Evolutionary conservation across 2,113 vertebrate species (phyloP), one percentile per base, ranked within the genome.

Genomic region (Tupaia chinensis): DNA sequence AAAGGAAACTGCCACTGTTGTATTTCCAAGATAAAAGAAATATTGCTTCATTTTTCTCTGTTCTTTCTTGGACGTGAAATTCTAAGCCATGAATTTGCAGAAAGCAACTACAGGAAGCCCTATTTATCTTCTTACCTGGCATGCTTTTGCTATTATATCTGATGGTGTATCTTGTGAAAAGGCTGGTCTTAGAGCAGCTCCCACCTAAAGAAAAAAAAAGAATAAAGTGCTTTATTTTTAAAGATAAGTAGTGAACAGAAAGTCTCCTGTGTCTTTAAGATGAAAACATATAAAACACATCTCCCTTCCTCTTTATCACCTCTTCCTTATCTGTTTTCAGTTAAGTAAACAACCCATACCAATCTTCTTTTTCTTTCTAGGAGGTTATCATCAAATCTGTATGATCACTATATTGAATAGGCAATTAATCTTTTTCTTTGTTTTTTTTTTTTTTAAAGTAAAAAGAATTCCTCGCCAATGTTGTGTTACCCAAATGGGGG

Each of bases 161-260:
- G 99, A 99, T 0, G 99, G 99, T 0, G 99, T 99, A 96, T 99
- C 99, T 61, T 99, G 99, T 66, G 99, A 99, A 98, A 99, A 99
- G 8, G 99, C 99, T 53, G 99, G 99, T 97, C 99, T 99, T 60
- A 99, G 98, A 88, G 99, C 99, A 98, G 99, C 99, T 95, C 99
- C 99, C 88, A 99, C 99, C 99, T 99, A 95, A 0, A 96, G 73
- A 56, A 97, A 94, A 25, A 97, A 1, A 81, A 87, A 97, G 54
- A 23, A 44, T 23, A 73, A 73, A 97, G 58, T n/a, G n/a, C 22
- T 92, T 96, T 76, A 79, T 70, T 96, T 90, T 89, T 34, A 89
- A 82, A 97, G 58, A 22, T 78, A 95, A 93, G 23, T 34, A 63
- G 56, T 61, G 89, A 91, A 78, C 23, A 73, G 25, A 91, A 96